Conservation (phyloP, 2,797 vertebrate species). For the Poecile montanus region DNA sequence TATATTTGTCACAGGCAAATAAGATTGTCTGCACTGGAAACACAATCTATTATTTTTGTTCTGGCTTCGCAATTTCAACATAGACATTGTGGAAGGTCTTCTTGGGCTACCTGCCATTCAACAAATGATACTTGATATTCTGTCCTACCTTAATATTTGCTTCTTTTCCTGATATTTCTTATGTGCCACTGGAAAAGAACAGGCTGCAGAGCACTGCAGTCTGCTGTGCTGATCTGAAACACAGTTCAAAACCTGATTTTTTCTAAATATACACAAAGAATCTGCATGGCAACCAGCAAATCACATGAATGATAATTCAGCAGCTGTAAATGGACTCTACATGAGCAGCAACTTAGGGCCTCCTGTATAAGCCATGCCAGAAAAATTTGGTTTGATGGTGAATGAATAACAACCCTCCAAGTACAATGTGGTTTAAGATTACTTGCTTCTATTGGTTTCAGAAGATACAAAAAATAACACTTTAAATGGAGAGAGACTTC, state of each 20-base stretch:
- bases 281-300: conserved; percentile 35
- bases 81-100: conserved; percentile 49
- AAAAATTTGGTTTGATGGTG: neutral
- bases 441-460: neutral
- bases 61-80: conserved; percentile 57
- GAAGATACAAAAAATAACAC: neutral
- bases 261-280: conserved; percentile 12
- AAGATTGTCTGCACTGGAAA: conserved; percentile 48
- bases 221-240: conserved; percentile 14
- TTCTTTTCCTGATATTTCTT: conserved; percentile 32
- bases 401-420: neutral
- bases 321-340: neutral
- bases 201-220: conserved; percentile 35
- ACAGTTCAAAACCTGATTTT: conserved; percentile 3
- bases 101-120: conserved; percentile 18
- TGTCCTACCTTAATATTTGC: neutral
- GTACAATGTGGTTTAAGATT: neutral
- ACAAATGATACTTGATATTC: conserved; percentile 39
- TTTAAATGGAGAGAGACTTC: neutral
- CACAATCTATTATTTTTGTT: conserved; percentile 58
- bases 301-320: conserved; percentile 12
- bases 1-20: conserved; percentile 67
- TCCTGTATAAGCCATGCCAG: neutral
- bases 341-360: neutral
- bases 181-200: conserved; percentile 2